Conservation (phyloP, 1,140 invertebrate species). For the Reticulitermes speratus region DNA sequence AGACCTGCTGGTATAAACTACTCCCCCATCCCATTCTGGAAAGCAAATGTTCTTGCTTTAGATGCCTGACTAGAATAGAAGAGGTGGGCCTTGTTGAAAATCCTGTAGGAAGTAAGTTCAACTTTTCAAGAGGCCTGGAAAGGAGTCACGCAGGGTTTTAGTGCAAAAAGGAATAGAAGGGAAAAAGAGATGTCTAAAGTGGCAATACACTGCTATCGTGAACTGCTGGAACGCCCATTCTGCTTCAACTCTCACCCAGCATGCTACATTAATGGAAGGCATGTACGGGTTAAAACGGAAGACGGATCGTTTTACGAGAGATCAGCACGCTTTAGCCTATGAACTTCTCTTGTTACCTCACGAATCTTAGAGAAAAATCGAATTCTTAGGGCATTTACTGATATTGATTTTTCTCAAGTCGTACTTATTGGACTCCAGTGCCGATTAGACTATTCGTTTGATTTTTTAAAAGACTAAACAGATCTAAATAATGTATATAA, state of each 20-base stretch:
- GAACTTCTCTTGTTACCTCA: background rate
- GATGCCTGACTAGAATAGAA: conserved; percentile 5
- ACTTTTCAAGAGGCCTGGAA: background rate
- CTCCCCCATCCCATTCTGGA: background rate
- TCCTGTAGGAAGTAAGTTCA: background rate
- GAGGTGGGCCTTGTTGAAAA: conserved; percentile 1
- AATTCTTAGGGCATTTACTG: background rate
- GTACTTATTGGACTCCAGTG: too few species aligned
- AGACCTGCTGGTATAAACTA: background rate
- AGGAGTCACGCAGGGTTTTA: background rate
- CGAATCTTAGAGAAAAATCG: background rate
- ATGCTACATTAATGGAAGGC: background rate
- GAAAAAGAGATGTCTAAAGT: background rate
- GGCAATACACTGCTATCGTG: background rate
- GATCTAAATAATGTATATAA: too few species aligned
- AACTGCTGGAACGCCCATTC: background rate
- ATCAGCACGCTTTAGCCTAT: background rate
- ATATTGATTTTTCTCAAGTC: background rate
- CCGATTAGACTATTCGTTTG: too few species aligned
- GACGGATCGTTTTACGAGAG: conserved; percentile 4
- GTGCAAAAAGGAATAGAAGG: background rate
- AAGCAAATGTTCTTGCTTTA: background rate
- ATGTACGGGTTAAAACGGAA: background rate
- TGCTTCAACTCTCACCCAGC: too few species aligned
- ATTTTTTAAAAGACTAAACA: too few species aligned